A percentile compares a stretch with the other conserved stretches of the same genome.
Conservation (phyloP, 2,888 invertebrate species). For the Drosophila robusta region DNA sequence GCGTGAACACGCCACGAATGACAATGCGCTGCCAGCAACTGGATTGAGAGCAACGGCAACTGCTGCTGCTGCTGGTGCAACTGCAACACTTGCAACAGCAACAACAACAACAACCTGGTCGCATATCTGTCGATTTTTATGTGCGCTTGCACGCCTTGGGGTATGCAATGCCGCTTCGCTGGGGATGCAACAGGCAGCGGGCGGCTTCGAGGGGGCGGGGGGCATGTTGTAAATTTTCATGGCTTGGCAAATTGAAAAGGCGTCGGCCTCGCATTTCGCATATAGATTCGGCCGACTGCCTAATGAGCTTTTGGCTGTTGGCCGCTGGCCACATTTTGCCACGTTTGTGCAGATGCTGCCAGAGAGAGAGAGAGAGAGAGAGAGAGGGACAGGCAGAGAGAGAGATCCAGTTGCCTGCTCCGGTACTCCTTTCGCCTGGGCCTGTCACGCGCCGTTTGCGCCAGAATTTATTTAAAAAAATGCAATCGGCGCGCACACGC, state of each 20-base stretch:
- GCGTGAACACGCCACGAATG: constrained; percentile 81
- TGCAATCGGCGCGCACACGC: constrained; percentile 74
- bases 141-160: constrained; percentile 82
- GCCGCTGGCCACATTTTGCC: constrained; percentile 26
- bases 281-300: constrained; percentile 63
- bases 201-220: constrained; percentile 1
- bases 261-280: constrained; percentile 74
- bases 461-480: constrained; percentile 80
- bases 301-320: constrained; percentile 69
- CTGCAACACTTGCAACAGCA: constrained; percentile 19
- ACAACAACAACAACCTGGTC: constrained; percentile 49
- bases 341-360: constrained; percentile 15
- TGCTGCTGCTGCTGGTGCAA: constrained; percentile 5
- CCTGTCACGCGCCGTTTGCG: constrained; percentile 79
- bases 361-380: background rate
- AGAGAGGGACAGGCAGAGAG: background rate
- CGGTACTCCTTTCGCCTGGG: constrained; percentile 10
- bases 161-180: constrained; percentile 73
- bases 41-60: constrained; percentile 36
- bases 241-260: constrained; percentile 79
- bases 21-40: constrained; percentile 64
- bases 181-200: background rate
- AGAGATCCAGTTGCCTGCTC: constrained; percentile 12
- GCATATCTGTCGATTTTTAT: constrained; percentile 82
- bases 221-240: constrained; percentile 70